A percentile compares a stretch with the other conserved stretches of the same genome.
phyloP scores from a whole-genome alignment of 2,113 vertebrate genomes.

The Hydrolagus affinis region DNA sequence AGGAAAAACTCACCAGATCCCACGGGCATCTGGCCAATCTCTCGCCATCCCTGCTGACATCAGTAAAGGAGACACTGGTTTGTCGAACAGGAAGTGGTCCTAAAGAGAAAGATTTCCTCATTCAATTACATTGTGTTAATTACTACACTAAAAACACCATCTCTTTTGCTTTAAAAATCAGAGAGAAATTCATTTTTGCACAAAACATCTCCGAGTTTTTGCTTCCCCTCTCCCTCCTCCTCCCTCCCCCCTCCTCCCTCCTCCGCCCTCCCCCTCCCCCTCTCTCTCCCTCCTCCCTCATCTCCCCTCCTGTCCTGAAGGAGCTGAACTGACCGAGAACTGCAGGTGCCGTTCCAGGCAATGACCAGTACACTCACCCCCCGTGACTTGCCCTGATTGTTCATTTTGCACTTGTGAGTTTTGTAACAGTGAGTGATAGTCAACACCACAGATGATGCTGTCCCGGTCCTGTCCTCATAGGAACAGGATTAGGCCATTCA shows the following conservation, averaged over 20 bases:
- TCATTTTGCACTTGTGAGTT: no score
- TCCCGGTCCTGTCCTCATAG: no score
- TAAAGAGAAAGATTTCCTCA: slow-evolving; percentile 38
- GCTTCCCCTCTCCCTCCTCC: not conserved
- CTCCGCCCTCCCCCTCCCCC: no score
- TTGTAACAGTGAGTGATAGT: no score
- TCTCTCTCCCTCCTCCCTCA: not conserved
- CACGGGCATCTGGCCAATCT: slow-evolving; percentile 88
- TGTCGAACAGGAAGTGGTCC: slow-evolving; percentile 93
- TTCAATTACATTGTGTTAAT: not conserved
- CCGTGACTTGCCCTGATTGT: no score
- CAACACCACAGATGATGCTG: no score
- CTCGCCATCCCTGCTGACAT: slow-evolving; percentile 87
- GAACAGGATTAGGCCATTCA: no score
- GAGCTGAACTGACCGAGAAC: no score
- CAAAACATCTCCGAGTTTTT: no score
- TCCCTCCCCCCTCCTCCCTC: not conserved
- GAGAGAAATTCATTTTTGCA: not conserved
- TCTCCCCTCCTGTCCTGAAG: no score
- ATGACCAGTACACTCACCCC: no score
- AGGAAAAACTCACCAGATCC: slow-evolving; percentile 71
- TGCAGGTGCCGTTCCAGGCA: no score
- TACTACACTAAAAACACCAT: not conserved
- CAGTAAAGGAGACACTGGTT: slow-evolving; percentile 82
- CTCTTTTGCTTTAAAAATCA: not conserved